Evolutionary conservation across 2,797 vertebrate genomes (phyloP).

Genomic region (Scomberomorus guttatus): DNA sequence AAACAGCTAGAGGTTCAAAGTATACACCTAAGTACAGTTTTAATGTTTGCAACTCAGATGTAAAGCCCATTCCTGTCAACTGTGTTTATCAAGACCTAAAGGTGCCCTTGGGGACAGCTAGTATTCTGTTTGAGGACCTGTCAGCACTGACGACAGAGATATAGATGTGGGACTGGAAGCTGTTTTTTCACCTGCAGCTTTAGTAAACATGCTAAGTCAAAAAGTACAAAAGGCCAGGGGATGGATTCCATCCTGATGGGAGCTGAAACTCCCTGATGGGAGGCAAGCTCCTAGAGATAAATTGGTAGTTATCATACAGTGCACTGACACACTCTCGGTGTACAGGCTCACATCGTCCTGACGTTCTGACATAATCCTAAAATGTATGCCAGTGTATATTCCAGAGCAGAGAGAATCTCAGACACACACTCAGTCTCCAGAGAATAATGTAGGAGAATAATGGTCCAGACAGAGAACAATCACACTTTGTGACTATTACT

Average conservation of each 20-base stretch:
- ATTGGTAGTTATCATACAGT: conserved; percentile 40
- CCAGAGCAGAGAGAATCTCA: conserved; percentile 18
- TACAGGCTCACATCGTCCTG: not conserved
- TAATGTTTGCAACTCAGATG: conserved; percentile 40
- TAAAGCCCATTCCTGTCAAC: conserved; percentile 33
- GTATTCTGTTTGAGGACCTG: conserved; percentile 25
- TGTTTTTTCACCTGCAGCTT: conserved; percentile 26
- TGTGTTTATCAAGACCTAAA: conserved; percentile 44
- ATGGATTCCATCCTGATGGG: conserved; percentile 26
- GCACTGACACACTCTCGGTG: not conserved
- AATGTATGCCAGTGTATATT: conserved; percentile 25
- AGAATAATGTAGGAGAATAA: conserved; percentile 32
- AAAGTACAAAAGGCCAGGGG: conserved; percentile 23
- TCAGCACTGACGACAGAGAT: conserved; percentile 5
- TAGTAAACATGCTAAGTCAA: conserved; percentile 29
- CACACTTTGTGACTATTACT: conserved; percentile 24
- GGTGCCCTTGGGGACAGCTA: conserved; percentile 41
- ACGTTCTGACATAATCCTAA: conserved; percentile 30
- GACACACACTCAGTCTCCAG: conserved; percentile 16
- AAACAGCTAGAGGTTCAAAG: conserved; percentile 24
- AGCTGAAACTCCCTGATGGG: conserved; percentile 20
- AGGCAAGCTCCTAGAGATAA: not conserved
- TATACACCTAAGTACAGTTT: not conserved
- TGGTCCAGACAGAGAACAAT: conserved; percentile 11
- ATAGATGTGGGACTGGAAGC: not conserved